Percentiles rank a stretch among this genome's conserved stretches.
Evolutionary conservation across 2,113 vertebrate species (phyloP).

Genomic region (Dromiciops gliroides): DNA sequence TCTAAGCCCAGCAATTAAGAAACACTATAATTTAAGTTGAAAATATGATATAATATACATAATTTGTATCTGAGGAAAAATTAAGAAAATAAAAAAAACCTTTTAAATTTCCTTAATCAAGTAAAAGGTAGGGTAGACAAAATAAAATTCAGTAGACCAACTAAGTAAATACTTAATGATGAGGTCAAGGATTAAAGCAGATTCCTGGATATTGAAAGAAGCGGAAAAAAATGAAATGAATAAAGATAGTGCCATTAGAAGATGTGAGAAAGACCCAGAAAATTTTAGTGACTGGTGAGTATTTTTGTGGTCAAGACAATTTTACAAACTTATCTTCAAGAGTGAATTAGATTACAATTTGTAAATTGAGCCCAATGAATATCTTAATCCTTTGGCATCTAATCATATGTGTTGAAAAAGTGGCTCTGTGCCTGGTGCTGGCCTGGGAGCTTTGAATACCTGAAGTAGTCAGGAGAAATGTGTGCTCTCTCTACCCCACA

Average conservation of each 20-base stretch:
- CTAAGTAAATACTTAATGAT: conserved; percentile 8
- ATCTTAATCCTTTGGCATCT: conserved; percentile 28
- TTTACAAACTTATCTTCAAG: conserved; percentile 57
- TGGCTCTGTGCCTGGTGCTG: not conserved
- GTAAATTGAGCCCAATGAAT: conserved; percentile 34
- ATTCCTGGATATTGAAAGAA: not conserved
- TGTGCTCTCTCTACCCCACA: not conserved
- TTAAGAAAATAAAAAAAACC: not conserved
- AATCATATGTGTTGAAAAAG: conserved; percentile 36
- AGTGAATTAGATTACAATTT: conserved; percentile 50
- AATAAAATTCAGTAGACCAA: conserved; percentile 2
- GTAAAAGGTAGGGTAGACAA: conserved; percentile 20
- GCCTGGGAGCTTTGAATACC: not conserved
- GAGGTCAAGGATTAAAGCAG: not conserved
- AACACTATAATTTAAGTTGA: not conserved
- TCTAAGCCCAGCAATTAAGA: not conserved
- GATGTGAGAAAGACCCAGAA: conserved; percentile 1
- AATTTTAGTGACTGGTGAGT: conserved; percentile 19
- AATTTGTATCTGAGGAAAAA: not conserved
- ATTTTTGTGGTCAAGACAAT: conserved; percentile 39
- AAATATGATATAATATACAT: not conserved
- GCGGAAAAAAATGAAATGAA: not conserved
- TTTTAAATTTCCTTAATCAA: conserved; percentile 11
- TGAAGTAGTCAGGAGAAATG: not conserved
- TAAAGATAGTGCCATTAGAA: conserved; percentile 11